A percentile compares a stretch with the other conserved stretches of the same genome.
phyloP scores from a whole-genome alignment of 1,140 invertebrate genomes.

The Solenopsis fugax region DNA sequence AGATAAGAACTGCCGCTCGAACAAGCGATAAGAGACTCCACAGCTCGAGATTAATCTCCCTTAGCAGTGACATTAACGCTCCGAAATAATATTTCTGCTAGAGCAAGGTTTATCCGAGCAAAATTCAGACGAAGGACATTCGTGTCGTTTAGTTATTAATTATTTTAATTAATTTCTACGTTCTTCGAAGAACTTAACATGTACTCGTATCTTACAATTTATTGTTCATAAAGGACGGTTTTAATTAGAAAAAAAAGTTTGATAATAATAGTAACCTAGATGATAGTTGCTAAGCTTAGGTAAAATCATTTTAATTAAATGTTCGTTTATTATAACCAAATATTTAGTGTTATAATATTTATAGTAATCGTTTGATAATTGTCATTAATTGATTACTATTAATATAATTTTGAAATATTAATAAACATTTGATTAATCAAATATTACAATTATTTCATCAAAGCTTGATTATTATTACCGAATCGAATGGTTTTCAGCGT shows the following conservation, averaged over 20 bases:
- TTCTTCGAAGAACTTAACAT: neutral
- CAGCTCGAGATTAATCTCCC: neutral
- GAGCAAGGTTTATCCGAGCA: neutral
- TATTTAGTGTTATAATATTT: too few species aligned
- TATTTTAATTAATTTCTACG: neutral
- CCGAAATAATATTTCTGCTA: neutral
- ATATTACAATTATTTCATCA: too few species aligned
- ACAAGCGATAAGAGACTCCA: constrained; percentile 4
- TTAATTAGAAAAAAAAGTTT: neutral
- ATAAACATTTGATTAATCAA: too few species aligned
- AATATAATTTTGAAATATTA: too few species aligned
- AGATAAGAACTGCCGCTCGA: constrained; percentile 6
- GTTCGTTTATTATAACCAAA: too few species aligned
- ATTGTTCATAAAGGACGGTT: neutral
- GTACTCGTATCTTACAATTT: neutral
- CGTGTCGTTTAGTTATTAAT: neutral
- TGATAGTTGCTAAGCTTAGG: too few species aligned
- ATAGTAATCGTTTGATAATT: too few species aligned
- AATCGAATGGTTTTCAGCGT: too few species aligned
- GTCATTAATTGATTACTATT: too few species aligned
- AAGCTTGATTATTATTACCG: too few species aligned
- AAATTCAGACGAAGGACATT: neutral
- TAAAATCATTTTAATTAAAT: too few species aligned
- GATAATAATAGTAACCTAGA: too few species aligned
- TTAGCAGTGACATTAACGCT: neutral